Evolutionary conservation across 2,113 vertebrate genomes (phyloP), one percentile per base, ranked within the genome.

Genomic region (Casuarius casuarius): DNA sequence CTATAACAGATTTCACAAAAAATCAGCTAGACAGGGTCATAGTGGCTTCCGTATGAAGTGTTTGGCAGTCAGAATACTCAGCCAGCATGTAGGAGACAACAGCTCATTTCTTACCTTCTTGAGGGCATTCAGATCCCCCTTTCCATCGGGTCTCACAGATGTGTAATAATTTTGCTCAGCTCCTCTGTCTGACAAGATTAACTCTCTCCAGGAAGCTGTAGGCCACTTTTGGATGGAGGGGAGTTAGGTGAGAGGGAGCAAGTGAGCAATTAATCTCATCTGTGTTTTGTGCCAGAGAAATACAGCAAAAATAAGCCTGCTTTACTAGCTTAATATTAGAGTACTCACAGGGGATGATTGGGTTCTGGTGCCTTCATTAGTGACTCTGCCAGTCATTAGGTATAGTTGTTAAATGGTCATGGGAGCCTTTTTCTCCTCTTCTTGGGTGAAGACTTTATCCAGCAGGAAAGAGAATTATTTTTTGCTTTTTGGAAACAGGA

Each of bases 341-440:
- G 49, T 66, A 76, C 26, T 48, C 72, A 66, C 13, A 21, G 16
- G 58, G 80, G 59, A 61, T 42, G 25, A 66, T 70, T 71, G 65
- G 16, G 48, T 77, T 89, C 68, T 91, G 89, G 63, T 91, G 68
- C 59, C 77, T 77, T 92, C 89, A 20, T 28, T 74, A 17, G 44
- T 67, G 82, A 38, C 61, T 56, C 26, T 89, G 76, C 46, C 82
- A 82, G 76, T 58, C 42, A 4, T 68, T 71, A 82, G 1, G 4
- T 46, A 22, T 61, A 90, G 44, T 70, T 48, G 73, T 86, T 62
- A 86, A 94, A 88, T 56, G 85, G 62, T 68, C 86, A 80, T 46
- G 67, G 93, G 58, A 89, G 72, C 40, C 90, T 86, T 88, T 94
- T 58, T 70, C 76, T 56, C 28, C 67, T 5, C 18, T 52, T 92